A percentile compares a stretch with the other conserved stretches of the same genome.
These are phyloP conservation scores for Agrochola litura DNA, from an alignment of 2,888 invertebrate species.

Conservation along the genomic window DNA sequence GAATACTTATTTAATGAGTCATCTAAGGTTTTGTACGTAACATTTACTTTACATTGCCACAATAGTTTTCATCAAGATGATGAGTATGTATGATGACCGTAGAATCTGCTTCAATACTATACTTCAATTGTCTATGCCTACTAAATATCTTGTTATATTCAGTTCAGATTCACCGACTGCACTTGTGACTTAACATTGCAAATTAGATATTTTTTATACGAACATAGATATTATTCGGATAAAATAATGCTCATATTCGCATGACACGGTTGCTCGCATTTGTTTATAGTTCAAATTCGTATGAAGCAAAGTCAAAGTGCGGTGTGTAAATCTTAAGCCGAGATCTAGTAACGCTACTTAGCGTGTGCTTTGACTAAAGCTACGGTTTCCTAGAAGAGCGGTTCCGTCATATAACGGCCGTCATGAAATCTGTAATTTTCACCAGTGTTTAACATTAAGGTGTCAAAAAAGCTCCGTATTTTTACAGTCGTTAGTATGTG, in stretches of 20 bases:
- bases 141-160: no score
- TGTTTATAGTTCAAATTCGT: not conserved
- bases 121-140: no score
- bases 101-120: not conserved
- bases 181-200: not conserved
- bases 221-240: not conserved
- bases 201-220: not conserved
- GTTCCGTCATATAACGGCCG: no score
- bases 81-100: no score
- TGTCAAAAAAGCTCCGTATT: no score
- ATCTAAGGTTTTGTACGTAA: slow-evolving; percentile 28
- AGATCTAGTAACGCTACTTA: not conserved
- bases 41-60: not conserved
- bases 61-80: not conserved
- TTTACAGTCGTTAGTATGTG: no score
- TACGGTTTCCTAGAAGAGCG: no score
- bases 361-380: not conserved
- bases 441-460: no score
- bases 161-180: not conserved
- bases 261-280: not conserved
- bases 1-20: slow-evolving; percentile 3
- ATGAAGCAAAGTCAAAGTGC: not conserved
- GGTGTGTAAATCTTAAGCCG: no score
- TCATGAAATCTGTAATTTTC: no score
- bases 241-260: no score